A percentile compares a stretch with the other conserved stretches of the same genome.
Conservation (phyloP, 2,797 vertebrate species). For the Anniella stebbinsi region DNA sequence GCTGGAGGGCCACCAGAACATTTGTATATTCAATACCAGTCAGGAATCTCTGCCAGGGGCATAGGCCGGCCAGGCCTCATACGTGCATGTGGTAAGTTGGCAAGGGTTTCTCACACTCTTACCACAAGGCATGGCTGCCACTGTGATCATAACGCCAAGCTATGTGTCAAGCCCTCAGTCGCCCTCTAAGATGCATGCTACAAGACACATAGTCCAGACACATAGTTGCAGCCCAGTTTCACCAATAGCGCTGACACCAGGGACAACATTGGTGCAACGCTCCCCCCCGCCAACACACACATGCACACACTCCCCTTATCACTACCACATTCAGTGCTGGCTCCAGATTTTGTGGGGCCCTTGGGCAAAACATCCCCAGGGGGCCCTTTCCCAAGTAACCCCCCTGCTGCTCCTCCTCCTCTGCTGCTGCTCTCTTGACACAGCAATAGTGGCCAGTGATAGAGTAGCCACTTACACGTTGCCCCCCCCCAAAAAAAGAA, state of each 20-base stretch:
- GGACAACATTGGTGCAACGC: neutral
- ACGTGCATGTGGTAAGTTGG: neutral
- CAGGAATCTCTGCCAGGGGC: neutral
- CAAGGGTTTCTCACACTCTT: neutral
- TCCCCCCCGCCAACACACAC: neutral
- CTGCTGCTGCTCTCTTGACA: too few species aligned
- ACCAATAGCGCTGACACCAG: neutral
- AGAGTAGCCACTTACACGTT: too few species aligned
- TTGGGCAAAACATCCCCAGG: too few species aligned
- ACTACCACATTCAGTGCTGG: too few species aligned
- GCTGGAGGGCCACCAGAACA: neutral
- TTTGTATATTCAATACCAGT: neutral
- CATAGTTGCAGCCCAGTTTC: neutral
- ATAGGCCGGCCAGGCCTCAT: neutral
- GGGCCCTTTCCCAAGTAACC: too few species aligned
- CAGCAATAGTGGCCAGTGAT: too few species aligned
- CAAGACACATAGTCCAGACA: neutral
- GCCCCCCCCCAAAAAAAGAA: too few species aligned
- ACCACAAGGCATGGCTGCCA: neutral
- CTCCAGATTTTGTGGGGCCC: too few species aligned
- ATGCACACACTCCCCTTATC: too few species aligned
- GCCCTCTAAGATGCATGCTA: neutral
- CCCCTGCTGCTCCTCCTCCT: too few species aligned
- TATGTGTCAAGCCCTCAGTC: neutral
- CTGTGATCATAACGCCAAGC: neutral